Percentiles rank a stretch among this genome's conserved stretches.
Evolutionary conservation across 2,113 vertebrate species (phyloP).

Genomic region (Andinoacara biseriatus): DNA sequence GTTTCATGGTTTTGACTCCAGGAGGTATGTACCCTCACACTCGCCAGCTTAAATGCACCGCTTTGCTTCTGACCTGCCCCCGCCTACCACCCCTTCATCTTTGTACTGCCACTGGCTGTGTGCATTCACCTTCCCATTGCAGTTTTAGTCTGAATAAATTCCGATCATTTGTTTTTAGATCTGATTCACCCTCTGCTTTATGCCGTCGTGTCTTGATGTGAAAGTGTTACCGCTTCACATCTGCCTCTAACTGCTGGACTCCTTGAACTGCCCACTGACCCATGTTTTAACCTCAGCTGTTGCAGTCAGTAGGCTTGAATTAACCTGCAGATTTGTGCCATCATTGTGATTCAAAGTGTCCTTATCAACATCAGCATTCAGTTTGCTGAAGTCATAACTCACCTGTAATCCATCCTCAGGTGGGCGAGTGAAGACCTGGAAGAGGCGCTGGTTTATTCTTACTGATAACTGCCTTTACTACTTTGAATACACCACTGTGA

Average conservation of each 20-base stretch:
- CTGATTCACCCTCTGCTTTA: conserved; percentile 46
- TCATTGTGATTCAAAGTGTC: conserved; percentile 15
- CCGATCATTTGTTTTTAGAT: not conserved
- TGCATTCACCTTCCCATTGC: conserved; percentile 11
- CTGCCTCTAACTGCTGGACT: conserved; percentile 40
- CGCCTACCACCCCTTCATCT: not conserved
- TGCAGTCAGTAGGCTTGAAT: not conserved
- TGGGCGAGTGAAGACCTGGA: conserved; percentile 97
- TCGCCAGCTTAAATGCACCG: conserved; percentile 52
- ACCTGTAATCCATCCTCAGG: conserved; percentile 81
- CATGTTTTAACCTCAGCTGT: conserved; percentile 40
- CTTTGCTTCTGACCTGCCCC: conserved; percentile 79
- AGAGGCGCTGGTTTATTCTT: conserved; percentile 97
- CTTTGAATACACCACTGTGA: conserved; percentile 97
- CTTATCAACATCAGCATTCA: not conserved
- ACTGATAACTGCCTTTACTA: conserved; percentile 99
- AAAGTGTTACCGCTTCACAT: conserved; percentile 6
- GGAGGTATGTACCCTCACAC: conserved; percentile 90
- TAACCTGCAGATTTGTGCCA: conserved; percentile 24
- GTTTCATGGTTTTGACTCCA: conserved; percentile 91
- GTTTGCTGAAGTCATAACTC: conserved; percentile 53
- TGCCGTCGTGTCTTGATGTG: conserved; percentile 25
- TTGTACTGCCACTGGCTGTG: not conserved
- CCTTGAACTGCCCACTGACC: conserved; percentile 9
- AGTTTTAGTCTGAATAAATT: not conserved